Evolutionary conservation across 2,113 vertebrate species (phyloP).

Genomic region (Sinocyclocheilus anshuiensis): DNA sequence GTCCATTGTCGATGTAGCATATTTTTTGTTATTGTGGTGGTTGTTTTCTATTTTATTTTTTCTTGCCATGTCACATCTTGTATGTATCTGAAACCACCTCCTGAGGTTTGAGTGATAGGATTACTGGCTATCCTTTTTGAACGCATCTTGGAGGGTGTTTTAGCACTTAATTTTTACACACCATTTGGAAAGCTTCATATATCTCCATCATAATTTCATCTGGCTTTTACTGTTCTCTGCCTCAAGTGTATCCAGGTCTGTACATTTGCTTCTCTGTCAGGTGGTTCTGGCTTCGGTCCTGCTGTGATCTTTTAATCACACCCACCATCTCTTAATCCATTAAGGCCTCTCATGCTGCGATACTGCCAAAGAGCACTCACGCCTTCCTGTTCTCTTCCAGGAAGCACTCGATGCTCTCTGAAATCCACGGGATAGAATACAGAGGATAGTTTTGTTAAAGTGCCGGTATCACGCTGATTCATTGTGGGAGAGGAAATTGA

Average conservation of each 20-base stretch:
- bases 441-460: background rate
- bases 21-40: background rate
- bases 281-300: background rate
- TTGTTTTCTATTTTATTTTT: background rate
- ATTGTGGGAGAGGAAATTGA: conserved; percentile 1
- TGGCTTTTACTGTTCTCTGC: background rate
- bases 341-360: conserved; percentile 23
- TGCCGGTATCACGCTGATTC: background rate
- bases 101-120: background rate
- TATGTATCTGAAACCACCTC: background rate
- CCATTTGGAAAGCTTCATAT: background rate
- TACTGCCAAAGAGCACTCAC: background rate
- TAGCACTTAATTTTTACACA: no score
- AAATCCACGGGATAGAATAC: background rate
- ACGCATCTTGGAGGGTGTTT: background rate
- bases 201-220: background rate
- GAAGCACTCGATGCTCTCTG: conserved; percentile 13
- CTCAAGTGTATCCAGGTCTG: background rate
- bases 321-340: conserved; percentile 36
- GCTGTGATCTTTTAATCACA: conserved; percentile 42
- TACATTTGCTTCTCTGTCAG: background rate
- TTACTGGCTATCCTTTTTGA: background rate
- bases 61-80: background rate
- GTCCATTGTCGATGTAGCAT: no score
- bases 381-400: conserved; percentile 6